These are phyloP conservation scores for Mythimna pallens DNA, from an alignment of 2,888 invertebrate genomes.

Conservation along the genomic window DNA sequence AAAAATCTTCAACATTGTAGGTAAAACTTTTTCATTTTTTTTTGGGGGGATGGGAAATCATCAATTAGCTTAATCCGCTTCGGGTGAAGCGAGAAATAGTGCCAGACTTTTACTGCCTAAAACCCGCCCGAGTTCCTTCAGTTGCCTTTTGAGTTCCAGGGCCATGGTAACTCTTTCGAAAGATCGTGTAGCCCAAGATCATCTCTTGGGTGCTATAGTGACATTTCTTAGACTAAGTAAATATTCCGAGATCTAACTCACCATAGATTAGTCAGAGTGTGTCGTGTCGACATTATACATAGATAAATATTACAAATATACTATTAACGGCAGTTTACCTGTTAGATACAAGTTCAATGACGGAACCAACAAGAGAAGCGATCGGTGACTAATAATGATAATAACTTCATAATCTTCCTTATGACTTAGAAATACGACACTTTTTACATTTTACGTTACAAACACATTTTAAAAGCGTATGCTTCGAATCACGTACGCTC, in stretches of 20 bases:
- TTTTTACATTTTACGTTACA: neutral
- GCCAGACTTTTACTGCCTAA: too few species aligned
- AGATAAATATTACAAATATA: too few species aligned
- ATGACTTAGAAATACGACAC: constrained; percentile 22
- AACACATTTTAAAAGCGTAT: constrained; percentile 5
- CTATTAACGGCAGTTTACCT: neutral
- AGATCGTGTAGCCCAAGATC: neutral
- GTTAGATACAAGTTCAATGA: constrained; percentile 1
- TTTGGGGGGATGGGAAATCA: too few species aligned
- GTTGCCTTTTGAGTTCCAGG: too few species aligned
- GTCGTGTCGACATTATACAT: neutral
- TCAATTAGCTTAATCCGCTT: too few species aligned
- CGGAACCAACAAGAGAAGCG: neutral
- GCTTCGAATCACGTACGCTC: constrained; percentile 21
- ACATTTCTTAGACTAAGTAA: neutral
- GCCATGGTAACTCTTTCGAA: too few species aligned
- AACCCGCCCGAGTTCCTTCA: too few species aligned
- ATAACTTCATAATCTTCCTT: constrained; percentile 23
- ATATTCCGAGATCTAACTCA: neutral
- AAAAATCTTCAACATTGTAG: too few species aligned
- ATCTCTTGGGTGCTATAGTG: neutral
- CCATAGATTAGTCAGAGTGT: neutral
- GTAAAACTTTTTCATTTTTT: too few species aligned
- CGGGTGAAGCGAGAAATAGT: too few species aligned
- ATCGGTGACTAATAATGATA: constrained; percentile 26